These are phyloP conservation scores for Peromyscus polionotus DNA, from an alignment of 2,113 vertebrate species.

Conservation along the genomic window DNA sequence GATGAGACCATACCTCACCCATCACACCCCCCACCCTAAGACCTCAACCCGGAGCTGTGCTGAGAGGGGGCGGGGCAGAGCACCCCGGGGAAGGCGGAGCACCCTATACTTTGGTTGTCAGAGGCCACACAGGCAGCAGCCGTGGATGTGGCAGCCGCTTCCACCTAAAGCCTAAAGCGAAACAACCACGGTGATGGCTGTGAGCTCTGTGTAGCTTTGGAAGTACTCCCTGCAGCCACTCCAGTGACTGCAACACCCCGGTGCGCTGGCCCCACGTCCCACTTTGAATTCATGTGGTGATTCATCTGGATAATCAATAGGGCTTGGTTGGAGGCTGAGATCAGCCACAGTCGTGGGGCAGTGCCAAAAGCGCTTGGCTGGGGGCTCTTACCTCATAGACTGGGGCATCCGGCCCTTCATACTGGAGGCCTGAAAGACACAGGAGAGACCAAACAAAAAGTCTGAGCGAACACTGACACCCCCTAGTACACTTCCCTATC, in stretches of 20 bases:
- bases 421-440: conserved; percentile 72
- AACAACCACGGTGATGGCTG: rapidly evolving
- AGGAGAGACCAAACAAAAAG: neutral
- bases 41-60: neutral
- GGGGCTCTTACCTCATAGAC: conserved; percentile 69
- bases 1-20: too few species aligned
- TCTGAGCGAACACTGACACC: neutral
- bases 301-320: neutral
- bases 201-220: neutral
- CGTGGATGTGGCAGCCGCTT: rapidly evolving
- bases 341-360: neutral
- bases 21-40: neutral
- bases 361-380: neutral
- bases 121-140: neutral
- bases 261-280: neutral
- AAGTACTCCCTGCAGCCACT: neutral
- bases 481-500: neutral
- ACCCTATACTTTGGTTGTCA: rapidly evolving
- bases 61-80: too few species aligned
- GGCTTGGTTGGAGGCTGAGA: neutral
- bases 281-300: neutral
- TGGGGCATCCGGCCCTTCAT: conserved; percentile 64
- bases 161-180: too few species aligned
- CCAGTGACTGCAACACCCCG: neutral
- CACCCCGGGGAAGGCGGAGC: neutral